Conservation (phyloP, 2,113 vertebrate genomes). For the Tauraco erythrolophus region DNA sequence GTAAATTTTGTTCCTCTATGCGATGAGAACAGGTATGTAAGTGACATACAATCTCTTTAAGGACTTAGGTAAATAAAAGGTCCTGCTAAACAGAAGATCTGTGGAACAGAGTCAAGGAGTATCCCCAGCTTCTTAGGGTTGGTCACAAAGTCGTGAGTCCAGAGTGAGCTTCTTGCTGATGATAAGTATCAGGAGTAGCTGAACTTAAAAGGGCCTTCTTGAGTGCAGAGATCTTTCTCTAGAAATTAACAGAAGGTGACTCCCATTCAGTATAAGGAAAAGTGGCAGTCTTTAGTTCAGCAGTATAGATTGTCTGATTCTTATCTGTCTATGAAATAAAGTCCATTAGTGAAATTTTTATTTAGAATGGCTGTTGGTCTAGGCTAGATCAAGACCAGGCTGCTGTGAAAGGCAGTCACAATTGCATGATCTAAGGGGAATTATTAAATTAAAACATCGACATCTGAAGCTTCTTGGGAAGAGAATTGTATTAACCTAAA, state of each 20-base stretch:
- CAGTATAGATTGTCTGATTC: background rate
- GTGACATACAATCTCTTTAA: background rate
- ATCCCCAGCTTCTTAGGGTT: fast-evolving
- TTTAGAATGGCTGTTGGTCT: background rate
- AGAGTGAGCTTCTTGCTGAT: background rate
- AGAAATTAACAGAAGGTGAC: background rate
- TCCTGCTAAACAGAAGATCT: background rate
- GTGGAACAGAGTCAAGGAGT: background rate
- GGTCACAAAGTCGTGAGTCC: background rate
- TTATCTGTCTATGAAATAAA: background rate
- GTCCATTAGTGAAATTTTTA: background rate
- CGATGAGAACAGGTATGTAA: background rate
- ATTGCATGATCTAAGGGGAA: background rate
- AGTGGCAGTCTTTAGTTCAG: background rate
- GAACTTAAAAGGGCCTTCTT: background rate
- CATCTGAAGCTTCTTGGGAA: background rate
- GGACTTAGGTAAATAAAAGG: background rate
- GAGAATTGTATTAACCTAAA: background rate
- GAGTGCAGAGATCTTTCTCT: background rate
- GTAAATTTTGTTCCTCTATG: background rate
- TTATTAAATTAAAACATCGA: background rate
- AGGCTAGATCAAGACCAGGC: background rate
- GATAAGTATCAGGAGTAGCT: background rate
- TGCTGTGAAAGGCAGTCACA: background rate
- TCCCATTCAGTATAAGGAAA: background rate